phyloP scores from a whole-genome alignment of 2,113 vertebrate species.

The Lophotis ruficrista region DNA sequence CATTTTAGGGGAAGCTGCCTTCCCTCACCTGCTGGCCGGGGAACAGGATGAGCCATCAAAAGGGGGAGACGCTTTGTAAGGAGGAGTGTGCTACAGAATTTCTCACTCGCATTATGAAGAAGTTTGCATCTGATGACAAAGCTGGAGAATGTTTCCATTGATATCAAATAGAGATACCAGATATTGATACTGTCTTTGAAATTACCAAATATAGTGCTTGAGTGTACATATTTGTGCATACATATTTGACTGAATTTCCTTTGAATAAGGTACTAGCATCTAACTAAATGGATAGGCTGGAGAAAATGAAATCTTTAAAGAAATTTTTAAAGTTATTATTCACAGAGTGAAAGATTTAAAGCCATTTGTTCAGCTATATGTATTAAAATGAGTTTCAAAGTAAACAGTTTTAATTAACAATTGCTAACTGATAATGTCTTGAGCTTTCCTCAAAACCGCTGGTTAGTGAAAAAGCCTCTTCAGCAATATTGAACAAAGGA shows the following conservation, averaged over 20 bases:
- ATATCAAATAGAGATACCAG: neutral
- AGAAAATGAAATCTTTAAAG: neutral
- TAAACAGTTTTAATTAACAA: neutral
- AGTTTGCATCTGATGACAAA: neutral
- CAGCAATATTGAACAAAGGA: slow-evolving; percentile 43
- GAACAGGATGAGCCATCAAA: neutral
- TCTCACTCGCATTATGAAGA: neutral
- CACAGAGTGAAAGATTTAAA: neutral
- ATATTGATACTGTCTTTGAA: neutral
- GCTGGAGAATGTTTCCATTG: neutral
- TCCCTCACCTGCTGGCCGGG: neutral
- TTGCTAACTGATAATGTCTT: neutral
- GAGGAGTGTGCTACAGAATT: neutral
- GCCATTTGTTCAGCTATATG: neutral
- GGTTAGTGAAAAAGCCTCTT: slow-evolving; percentile 47
- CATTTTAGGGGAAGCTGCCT: neutral
- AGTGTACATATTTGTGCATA: neutral
- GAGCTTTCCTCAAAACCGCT: slow-evolving; percentile 20
- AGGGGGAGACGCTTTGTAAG: neutral
- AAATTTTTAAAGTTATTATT: neutral
- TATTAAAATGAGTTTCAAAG: neutral
- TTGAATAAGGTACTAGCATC: neutral
- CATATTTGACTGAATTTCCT: neutral
- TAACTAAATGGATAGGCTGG: neutral
- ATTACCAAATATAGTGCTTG: neutral